These are phyloP conservation scores for Mormyrus iriodes DNA, from an alignment of 2,113 vertebrate species.

Conservation along the genomic window DNA sequence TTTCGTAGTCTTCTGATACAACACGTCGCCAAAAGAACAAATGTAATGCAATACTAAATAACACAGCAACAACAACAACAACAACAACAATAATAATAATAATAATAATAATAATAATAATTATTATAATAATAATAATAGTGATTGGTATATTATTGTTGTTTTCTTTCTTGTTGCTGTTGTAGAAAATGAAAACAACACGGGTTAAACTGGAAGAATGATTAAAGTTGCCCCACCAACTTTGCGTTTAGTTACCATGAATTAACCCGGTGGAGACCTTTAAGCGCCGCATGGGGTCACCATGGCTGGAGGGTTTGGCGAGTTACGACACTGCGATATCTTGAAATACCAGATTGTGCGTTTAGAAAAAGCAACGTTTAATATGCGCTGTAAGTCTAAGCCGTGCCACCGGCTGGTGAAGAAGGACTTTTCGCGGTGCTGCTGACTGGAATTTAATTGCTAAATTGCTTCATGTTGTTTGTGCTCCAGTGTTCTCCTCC, in stretches of 20 bases:
- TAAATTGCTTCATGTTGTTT: constrained; percentile 8
- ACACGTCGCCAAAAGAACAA: background rate
- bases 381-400: constrained; percentile 18
- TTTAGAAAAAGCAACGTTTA: constrained; percentile 19
- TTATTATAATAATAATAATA: background rate
- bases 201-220: constrained; percentile 18
- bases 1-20: background rate
- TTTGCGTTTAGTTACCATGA: constrained; percentile 32
- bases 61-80: background rate
- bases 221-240: constrained; percentile 21
- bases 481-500: background rate
- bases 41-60: background rate
- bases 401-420: constrained; percentile 6
- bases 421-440: background rate
- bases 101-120: background rate
- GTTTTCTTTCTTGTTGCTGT: background rate
- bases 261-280: constrained; percentile 36
- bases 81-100: background rate
- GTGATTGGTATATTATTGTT: background rate
- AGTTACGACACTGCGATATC: constrained; percentile 30
- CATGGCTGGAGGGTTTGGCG: constrained; percentile 32
- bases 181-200: background rate
- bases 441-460: background rate
- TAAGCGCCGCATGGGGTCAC: constrained; percentile 33
- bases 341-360: constrained; percentile 33